A percentile compares a stretch with the other conserved stretches of the same genome.
These are phyloP conservation scores for Agrotis exclamationis DNA, from an alignment of 2,888 invertebrate genomes.

Conservation along the genomic window DNA sequence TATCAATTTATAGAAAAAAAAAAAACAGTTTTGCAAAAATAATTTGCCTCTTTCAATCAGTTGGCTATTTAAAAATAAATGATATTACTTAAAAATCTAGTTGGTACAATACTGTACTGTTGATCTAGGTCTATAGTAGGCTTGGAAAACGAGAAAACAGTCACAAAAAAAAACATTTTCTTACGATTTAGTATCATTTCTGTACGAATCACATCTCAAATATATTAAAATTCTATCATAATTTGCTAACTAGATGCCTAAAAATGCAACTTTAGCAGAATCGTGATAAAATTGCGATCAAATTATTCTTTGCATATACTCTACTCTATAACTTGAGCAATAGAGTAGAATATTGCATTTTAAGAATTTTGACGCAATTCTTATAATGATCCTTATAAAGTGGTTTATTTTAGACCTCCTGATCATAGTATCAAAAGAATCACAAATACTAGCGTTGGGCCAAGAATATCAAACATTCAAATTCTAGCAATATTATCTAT, in stretches of 20 bases:
- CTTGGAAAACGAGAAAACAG: not conserved
- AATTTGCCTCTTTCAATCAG: slow-evolving; percentile 6
- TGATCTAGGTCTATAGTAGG: slow-evolving; percentile 12
- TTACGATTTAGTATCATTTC: not conserved
- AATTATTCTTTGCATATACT: too few relatives aligned
- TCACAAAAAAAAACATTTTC: not conserved
- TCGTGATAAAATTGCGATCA: too few relatives aligned
- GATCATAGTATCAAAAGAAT: slow-evolving; percentile 11
- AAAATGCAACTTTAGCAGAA: too few relatives aligned
- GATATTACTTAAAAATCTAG: slow-evolving; percentile 6
- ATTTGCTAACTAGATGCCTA: not conserved
- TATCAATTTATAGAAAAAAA: not conserved
- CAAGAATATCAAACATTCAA: slow-evolving; percentile 11
- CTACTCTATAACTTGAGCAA: too few relatives aligned
- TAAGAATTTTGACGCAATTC: too few relatives aligned
- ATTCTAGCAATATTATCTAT: slow-evolving; percentile 26
- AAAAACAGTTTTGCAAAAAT: slow-evolving; percentile 19
- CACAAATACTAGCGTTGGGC: slow-evolving; percentile 25
- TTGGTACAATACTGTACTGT: slow-evolving; percentile 48
- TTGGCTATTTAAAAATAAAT: slow-evolving; percentile 5
- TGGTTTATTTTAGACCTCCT: too few relatives aligned
- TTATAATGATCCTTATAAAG: too few relatives aligned
- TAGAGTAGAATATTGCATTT: too few relatives aligned
- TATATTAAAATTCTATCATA: slow-evolving; percentile 12
- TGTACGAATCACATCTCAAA: slow-evolving; percentile 8